Evolutionary conservation across 2,797 vertebrate genomes (phyloP), one percentile per base, ranked within the genome.

Genomic region (Hyperoplus lanceolatus): DNA sequence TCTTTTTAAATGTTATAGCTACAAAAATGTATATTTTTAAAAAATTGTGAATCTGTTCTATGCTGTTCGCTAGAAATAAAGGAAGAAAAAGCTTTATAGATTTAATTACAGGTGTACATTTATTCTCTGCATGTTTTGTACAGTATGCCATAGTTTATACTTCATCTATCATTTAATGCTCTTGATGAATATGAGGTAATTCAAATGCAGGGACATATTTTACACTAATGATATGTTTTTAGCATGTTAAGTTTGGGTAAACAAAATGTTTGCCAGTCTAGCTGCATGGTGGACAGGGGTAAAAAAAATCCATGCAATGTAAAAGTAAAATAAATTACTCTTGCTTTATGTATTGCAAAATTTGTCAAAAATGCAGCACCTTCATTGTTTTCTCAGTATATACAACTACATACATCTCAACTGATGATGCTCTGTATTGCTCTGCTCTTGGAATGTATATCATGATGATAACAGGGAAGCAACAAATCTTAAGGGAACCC

Each of bases 21-120:
- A 95, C 93, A 94, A 95, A 95, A 95, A 90, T 95, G 93, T 96
- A 95, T 96, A 96, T 96, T 96, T 96, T 96, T 96, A 87, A 95
- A 29, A 91, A 94, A 92, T 94, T 93, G 95, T 95, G 93, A 94
- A 90, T 94, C 94, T 95, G 95, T 96, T 94, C 88, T 89, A 95
- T 94, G 93, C 94, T 95, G 95, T 96, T 93, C 90, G 94, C 93
- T 96, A 95, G 94, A 95, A 95, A 96, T 96, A 96, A 96, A 95
- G 64, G 70, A 38, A 93, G 90, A 94, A 94, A 93, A 92, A 91
- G 94, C 94, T 96, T 95, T 95, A 91, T 94, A 95, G 93, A 95
- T 95, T 94, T 93, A 86, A 83, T 87, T 79, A 53, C 45, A 84
- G 18, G 70, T 79, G 85, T 92, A 59, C 65, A 39, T 90, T 94